phyloP scores from a whole-genome alignment of 2,888 invertebrate species.

The Synanthedon andrenaeformis region DNA sequence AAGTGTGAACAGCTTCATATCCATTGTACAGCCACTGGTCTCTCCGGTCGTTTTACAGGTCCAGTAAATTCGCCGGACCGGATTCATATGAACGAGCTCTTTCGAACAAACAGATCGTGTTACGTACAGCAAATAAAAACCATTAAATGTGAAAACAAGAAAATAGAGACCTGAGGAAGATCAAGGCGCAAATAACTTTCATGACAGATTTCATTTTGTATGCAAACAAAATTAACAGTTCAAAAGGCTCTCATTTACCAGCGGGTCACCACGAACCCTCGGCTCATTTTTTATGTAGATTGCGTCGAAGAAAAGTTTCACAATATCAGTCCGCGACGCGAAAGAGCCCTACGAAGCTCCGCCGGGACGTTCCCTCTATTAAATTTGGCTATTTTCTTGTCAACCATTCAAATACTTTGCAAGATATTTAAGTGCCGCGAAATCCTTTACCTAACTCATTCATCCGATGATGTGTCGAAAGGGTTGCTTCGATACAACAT shows the following conservation, averaged over 20 bases:
- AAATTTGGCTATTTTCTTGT: constrained; percentile 48
- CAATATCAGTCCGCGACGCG: constrained; percentile 57
- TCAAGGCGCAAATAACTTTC: constrained; percentile 50
- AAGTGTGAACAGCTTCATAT: too few relatives aligned
- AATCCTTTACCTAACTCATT: constrained; percentile 1
- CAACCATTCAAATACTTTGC: constrained; percentile 37
- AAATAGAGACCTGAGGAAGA: constrained; percentile 27
- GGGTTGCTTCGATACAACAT: not conserved
- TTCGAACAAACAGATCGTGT: not conserved
- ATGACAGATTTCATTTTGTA: constrained; percentile 58
- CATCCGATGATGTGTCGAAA: not conserved
- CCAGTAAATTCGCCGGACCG: too few relatives aligned
- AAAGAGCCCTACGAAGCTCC: constrained; percentile 34
- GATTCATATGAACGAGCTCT: not conserved
- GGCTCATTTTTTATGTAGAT: constrained; percentile 68
- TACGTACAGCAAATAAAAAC: not conserved
- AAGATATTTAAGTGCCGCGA: constrained; percentile 25
- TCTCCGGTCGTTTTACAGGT: too few relatives aligned
- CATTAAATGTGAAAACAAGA: constrained; percentile 11
- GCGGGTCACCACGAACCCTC: constrained; percentile 58
- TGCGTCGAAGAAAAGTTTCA: constrained; percentile 64
- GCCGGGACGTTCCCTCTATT: constrained; percentile 40
- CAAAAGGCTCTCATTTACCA: constrained; percentile 65
- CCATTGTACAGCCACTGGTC: too few relatives aligned
- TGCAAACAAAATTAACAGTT: constrained; percentile 67